Percentiles rank a stretch among this genome's conserved stretches.
phyloP scores from a whole-genome alignment of 2,797 vertebrate species.

The Pseudochirops corinnae region DNA sequence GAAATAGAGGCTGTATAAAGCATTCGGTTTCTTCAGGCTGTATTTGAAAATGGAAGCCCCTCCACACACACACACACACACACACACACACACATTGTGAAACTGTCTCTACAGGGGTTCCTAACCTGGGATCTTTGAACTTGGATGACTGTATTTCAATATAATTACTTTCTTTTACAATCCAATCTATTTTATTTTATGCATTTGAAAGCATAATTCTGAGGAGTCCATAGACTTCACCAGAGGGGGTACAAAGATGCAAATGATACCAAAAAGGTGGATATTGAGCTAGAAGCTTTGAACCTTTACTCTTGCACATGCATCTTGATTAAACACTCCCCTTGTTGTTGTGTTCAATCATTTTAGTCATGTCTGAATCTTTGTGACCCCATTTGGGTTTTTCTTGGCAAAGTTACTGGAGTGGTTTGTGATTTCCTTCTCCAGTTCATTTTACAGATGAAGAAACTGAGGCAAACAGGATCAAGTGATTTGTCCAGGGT shows the following conservation, averaged over 20 bases:
- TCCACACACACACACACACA: neutral
- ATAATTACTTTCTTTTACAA: neutral
- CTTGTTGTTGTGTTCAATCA: neutral
- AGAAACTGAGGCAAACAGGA: neutral
- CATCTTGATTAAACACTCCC: neutral
- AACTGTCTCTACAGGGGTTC: neutral
- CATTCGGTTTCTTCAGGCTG: neutral
- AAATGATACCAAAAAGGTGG: neutral
- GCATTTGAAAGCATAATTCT: neutral
- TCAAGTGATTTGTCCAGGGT: neutral
- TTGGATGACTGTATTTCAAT: neutral
- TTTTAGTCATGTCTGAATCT: neutral
- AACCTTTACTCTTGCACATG: neutral
- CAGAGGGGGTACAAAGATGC: neutral
- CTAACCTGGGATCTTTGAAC: neutral
- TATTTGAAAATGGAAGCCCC: neutral
- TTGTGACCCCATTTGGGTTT: neutral
- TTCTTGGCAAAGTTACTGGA: neutral
- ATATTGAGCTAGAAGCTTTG: neutral
- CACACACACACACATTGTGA: neutral
- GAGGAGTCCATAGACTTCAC: neutral
- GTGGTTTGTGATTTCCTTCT: neutral
- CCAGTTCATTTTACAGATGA: neutral
- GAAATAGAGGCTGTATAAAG: neutral
- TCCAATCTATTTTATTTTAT: neutral